Conservation (phyloP, 1,140 invertebrate species). For the Contarinia nasturtii region DNA sequence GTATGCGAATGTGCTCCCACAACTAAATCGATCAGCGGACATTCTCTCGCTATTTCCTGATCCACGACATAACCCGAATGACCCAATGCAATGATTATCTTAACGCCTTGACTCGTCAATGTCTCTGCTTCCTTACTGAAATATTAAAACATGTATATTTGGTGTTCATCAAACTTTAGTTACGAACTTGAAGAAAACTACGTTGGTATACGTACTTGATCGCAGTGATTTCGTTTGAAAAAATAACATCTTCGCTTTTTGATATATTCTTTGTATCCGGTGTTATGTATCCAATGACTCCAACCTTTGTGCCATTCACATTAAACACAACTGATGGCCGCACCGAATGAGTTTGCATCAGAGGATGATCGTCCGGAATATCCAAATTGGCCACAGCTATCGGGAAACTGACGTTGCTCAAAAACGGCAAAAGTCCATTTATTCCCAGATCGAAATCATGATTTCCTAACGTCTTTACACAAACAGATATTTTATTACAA, state of each 20-base stretch:
- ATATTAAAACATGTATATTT: background rate
- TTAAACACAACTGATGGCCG: constrained; percentile 45
- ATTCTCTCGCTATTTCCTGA: constrained; percentile 51
- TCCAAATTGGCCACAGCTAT: constrained; percentile 63
- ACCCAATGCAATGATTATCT: constrained; percentile 74
- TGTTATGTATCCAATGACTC: constrained; percentile 77
- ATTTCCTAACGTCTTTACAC: constrained; percentile 84
- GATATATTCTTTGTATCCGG: constrained; percentile 57
- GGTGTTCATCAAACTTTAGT: background rate
- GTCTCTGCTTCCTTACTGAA: constrained; percentile 36
- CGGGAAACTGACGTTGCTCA: constrained; percentile 48
- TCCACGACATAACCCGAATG: constrained; percentile 72
- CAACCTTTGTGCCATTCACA: constrained; percentile 43
- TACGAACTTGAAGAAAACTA: no score
- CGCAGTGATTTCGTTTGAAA: constrained; percentile 50
- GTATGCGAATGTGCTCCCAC: constrained; percentile 62
- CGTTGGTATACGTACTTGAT: constrained; percentile 26
- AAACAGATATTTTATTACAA: no score
- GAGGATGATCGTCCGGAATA: constrained; percentile 36
- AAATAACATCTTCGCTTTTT: constrained; percentile 39
- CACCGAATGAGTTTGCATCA: constrained; percentile 25
- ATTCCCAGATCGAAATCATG: constrained; percentile 84
- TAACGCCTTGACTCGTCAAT: constrained; percentile 43
- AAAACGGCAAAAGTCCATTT: constrained; percentile 50
- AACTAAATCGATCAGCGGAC: constrained; percentile 70